Evolutionary conservation across 2,797 vertebrate genomes (phyloP), one percentile per base, ranked within the genome.

Genomic region (Enteromius paludinosus): DNA sequence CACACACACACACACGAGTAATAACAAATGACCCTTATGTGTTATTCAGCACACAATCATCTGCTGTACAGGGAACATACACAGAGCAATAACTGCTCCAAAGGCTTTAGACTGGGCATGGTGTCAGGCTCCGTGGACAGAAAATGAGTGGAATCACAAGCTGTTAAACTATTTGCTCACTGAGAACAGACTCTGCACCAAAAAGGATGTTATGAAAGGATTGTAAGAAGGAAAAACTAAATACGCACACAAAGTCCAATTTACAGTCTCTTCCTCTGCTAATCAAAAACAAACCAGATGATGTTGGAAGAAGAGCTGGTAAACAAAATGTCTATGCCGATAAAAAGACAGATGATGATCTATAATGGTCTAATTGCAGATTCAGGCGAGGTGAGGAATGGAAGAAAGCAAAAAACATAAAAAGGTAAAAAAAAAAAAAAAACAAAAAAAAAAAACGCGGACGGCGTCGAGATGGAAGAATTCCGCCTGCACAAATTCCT

Each of bases 251-350:
- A 10, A 66, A 35, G 45, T 49, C 18, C 10, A 71, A 71, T 81
- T 79, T 61, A 52, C 18, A 23, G 38, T 47, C 7, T 33, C 70
- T 80, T 41, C 71, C 69, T 81, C 38, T 4, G 9, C 43, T 80
- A 84, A 83, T 79, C 61, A 73, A 84, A 84, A 82, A 9, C 64
- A 76, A 23, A 73, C 6, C 6, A 79, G 64, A 82, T 61, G 72
- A 47, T 41, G 65, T 9, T 14, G 11, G 43, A 52, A 82, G 38
- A 82, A 17, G 52, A 74, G 41, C 49, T 78, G 62, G 68, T 76
- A 82, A 70, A 84, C 38, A 59, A 70, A 77, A 43, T 65, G 73
- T 81, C 86, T 81, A 38, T 73, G 66, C 81, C 59, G 47, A 70
- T 74, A 59, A 59, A 52, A 61, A 33, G 61, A 64, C 66, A 84